Conservation (phyloP, 2,797 vertebrate genomes). For the Eutrigla gurnardus region DNA sequence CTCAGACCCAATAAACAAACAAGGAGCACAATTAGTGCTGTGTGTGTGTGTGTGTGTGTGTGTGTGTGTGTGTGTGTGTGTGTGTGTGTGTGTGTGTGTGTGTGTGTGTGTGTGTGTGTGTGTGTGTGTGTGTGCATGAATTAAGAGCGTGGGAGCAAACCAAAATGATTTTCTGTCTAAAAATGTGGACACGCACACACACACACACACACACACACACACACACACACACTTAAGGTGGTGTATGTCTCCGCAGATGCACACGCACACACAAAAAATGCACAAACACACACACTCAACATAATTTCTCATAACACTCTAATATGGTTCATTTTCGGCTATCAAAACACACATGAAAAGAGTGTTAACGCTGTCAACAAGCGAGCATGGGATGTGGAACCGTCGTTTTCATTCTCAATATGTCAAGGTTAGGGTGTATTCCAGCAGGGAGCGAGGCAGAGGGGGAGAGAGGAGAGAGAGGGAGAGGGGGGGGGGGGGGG, state of each 20-base stretch:
- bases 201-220: conserved; percentile 16
- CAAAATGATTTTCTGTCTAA: conserved; percentile 59
- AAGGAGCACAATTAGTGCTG: conserved; percentile 48
- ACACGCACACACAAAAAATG: conserved; percentile 17
- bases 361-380: conserved; percentile 79
- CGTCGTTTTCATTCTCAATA: conserved; percentile 79
- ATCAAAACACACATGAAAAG: conserved; percentile 78
- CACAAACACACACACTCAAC: conserved; percentile 37
- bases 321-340: conserved; percentile 75
- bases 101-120: neutral
- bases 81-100: conserved; percentile 9
- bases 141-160: conserved; percentile 47
- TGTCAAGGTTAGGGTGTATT: conserved; percentile 81
- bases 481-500: conserved; percentile 41
- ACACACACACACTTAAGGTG: conserved; percentile 10
- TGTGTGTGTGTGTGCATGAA: neutral
- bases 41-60: conserved; percentile 6
- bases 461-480: conserved; percentile 39
- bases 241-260: conserved; percentile 23
- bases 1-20: conserved; percentile 63
- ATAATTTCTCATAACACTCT: conserved; percentile 66
- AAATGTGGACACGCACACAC: conserved; percentile 35
- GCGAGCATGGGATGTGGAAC: conserved; percentile 76
- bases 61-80: neutral
- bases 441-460: conserved; percentile 54